Evolutionary conservation across 2,113 vertebrate species (phyloP).

Genomic region (Gadus macrocephalus): DNA sequence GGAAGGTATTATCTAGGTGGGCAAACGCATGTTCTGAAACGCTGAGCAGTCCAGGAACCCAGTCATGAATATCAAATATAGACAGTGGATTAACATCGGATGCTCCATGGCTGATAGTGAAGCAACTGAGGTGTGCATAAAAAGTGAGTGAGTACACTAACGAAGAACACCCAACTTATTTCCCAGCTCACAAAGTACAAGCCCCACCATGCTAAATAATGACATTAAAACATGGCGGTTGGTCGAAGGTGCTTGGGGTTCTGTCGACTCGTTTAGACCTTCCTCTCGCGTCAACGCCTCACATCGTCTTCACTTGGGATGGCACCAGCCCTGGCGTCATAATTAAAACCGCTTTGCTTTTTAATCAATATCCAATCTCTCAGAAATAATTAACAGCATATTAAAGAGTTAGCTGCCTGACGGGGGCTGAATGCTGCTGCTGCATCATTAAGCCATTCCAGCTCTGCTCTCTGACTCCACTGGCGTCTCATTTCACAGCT

Average conservation of each 20-base stretch:
- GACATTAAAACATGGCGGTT: background rate
- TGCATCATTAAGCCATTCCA: slow-evolving; percentile 68
- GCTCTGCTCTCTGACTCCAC: slow-evolving; percentile 63
- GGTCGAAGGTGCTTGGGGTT: slow-evolving; percentile 26
- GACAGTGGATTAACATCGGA: slow-evolving; percentile 22
- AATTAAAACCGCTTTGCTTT: slow-evolving; percentile 72
- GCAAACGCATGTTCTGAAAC: slow-evolving; percentile 33
- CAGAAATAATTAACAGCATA: slow-evolving; percentile 76
- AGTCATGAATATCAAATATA: slow-evolving; percentile 54
- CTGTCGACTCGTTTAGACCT: slow-evolving; percentile 38
- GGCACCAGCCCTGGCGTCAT: slow-evolving; percentile 54
- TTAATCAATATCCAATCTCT: slow-evolving; percentile 78
- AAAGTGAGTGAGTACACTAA: slow-evolving; percentile 4
- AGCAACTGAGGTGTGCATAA: background rate
- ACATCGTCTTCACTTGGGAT: slow-evolving; percentile 55
- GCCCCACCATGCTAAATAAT: background rate
- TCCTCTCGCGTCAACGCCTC: slow-evolving; percentile 46
- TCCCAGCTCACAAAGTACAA: slow-evolving; percentile 24
- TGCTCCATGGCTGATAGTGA: slow-evolving; percentile 9
- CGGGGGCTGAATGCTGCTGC: slow-evolving; percentile 58
- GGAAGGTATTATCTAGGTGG: slow-evolving; percentile 49
- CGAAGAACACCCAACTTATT: background rate
- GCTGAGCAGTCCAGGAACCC: slow-evolving; percentile 34
- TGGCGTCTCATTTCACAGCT: slow-evolving; percentile 46
- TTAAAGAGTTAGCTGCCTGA: slow-evolving; percentile 72